A percentile compares a stretch with the other conserved stretches of the same genome.
These are phyloP conservation scores for Sphyrna mokarran DNA, from an alignment of 2,113 vertebrate species.

Conservation along the genomic window DNA sequence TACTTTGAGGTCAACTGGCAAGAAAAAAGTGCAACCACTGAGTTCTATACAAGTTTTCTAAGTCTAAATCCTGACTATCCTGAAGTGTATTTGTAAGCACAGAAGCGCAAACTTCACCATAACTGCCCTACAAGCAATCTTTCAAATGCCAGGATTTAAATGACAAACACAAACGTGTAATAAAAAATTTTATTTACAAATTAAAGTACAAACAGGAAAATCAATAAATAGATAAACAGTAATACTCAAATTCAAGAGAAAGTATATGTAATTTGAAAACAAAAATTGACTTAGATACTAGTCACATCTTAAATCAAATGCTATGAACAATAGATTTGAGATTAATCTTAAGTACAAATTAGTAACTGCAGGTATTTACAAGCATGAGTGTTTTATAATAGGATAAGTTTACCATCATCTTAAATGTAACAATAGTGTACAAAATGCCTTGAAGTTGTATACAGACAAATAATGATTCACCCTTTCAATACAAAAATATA, in stretches of 20 bases:
- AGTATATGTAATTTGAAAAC: not conserved
- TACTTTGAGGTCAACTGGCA: not conserved
- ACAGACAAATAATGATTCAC: constrained; percentile 24
- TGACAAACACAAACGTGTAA: not conserved
- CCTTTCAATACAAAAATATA: constrained; percentile 36
- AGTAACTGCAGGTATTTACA: constrained; percentile 2
- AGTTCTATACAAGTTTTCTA: not conserved
- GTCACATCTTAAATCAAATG: not conserved
- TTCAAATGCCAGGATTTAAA: not conserved
- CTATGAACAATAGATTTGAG: not conserved
- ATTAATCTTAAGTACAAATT: not conserved
- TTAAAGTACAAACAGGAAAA: not conserved
- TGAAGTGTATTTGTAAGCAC: not conserved
- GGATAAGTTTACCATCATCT: constrained; percentile 11
- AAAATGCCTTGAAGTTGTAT: constrained; percentile 17
- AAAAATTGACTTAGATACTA: not conserved
- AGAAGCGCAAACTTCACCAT: not conserved
- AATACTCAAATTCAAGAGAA: constrained; percentile 19
- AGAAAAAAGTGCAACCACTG: not conserved
- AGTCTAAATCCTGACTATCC: not conserved
- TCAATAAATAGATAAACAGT: not conserved
- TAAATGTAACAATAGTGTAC: constrained; percentile 2
- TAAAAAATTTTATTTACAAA: constrained; percentile 33
- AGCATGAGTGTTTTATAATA: not conserved
- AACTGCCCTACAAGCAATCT: not conserved